Evolutionary conservation across 2,797 vertebrate genomes (phyloP).

Genomic region (Diplodus sargus): DNA sequence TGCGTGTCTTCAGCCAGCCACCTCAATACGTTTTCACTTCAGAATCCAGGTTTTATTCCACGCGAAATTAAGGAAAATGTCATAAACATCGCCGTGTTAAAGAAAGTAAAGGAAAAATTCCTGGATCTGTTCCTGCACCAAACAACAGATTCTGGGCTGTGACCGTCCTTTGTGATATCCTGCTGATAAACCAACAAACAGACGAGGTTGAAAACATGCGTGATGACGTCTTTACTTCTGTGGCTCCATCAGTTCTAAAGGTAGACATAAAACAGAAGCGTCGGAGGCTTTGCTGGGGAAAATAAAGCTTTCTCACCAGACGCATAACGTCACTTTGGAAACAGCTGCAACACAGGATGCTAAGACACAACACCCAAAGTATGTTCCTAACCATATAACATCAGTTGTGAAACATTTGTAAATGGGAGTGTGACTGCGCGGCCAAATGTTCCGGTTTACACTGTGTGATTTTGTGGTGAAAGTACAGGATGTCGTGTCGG

Average conservation of each 20-base stretch:
- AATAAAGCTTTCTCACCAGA: background rate
- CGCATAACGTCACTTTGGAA: conserved; percentile 40
- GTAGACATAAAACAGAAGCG: background rate
- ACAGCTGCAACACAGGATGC: conserved; percentile 31
- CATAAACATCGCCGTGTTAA: too few relatives aligned
- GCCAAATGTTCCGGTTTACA: conserved; percentile 35
- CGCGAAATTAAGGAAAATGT: too few relatives aligned
- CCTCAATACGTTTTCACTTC: too few relatives aligned
- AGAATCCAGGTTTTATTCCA: too few relatives aligned
- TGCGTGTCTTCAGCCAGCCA: background rate
- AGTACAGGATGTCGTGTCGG: conserved; percentile 32
- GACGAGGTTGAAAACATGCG: too few relatives aligned
- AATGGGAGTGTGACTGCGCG: conserved; percentile 5
- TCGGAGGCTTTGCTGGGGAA: background rate
- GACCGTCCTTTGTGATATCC: too few relatives aligned
- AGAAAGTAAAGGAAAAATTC: too few relatives aligned
- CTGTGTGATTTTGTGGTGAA: conserved; percentile 54
- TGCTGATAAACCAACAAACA: too few relatives aligned
- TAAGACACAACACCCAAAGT: conserved; percentile 31
- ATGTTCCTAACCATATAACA: conserved; percentile 51
- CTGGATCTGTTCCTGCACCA: too few relatives aligned
- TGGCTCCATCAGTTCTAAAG: background rate
- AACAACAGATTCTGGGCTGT: too few relatives aligned
- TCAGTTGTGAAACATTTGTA: conserved; percentile 55
- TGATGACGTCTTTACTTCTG: background rate